A percentile compares a stretch with the other conserved stretches of the same genome.
Evolutionary conservation across 2,888 invertebrate species (phyloP).

Genomic region (Micoletzkya japonica): DNA sequence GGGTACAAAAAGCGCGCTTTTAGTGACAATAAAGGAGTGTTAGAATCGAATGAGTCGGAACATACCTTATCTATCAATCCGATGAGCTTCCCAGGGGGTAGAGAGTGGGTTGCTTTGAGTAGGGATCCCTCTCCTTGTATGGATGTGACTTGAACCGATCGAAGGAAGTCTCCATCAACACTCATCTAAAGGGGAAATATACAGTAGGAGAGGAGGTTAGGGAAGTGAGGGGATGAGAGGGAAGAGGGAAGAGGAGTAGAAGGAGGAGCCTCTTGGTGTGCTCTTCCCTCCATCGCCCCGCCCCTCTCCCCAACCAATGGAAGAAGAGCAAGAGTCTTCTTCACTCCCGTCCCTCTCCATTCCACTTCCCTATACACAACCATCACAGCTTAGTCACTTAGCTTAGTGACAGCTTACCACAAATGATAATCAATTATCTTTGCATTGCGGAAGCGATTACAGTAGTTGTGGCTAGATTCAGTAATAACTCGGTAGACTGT

Average conservation of each 20-base stretch:
- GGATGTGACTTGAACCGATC: constrained; percentile 49
- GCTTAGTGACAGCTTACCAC: too few species aligned
- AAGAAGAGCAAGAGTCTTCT: neutral
- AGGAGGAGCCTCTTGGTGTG: neutral
- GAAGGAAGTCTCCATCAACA: constrained; percentile 55
- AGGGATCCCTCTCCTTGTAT: constrained; percentile 17
- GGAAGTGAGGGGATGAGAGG: neutral
- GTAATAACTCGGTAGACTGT: too few species aligned
- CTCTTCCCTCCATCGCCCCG: constrained; percentile 17
- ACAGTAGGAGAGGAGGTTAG: constrained; percentile 11
- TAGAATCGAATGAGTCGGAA: neutral
- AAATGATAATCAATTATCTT: too few species aligned
- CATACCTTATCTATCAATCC: constrained; percentile 56
- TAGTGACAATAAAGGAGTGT: neutral
- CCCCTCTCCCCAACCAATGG: constrained; percentile 23
- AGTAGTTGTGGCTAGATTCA: too few species aligned
- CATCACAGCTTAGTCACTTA: too few species aligned
- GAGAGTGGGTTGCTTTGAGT: constrained; percentile 15
- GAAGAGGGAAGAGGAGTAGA: neutral
- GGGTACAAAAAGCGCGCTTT: too few species aligned
- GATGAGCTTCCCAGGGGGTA: constrained; percentile 44
- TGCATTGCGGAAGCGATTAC: too few species aligned
- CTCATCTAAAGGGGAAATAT: constrained; percentile 41
- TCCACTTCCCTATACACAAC: too few species aligned
- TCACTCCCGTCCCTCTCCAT: neutral